A percentile compares a stretch with the other conserved stretches of the same genome.
Evolutionary conservation across 2,797 vertebrate genomes (phyloP).

Genomic region (Synanceia verrucosa): DNA sequence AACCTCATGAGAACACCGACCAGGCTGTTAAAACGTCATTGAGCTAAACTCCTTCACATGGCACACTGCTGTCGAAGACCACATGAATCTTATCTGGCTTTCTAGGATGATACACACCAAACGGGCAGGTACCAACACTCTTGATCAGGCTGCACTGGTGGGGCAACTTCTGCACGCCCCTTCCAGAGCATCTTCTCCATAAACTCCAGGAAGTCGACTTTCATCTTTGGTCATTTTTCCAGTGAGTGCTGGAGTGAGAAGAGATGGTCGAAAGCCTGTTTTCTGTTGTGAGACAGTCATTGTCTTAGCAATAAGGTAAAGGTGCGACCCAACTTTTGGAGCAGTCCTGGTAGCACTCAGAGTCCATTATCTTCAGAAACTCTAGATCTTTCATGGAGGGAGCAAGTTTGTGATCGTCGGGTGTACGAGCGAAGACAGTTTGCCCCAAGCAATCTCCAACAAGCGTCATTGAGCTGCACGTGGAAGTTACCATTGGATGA

Average conservation of each 20-base stretch:
- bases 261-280: not conserved
- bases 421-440: not conserved
- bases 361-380: not conserved
- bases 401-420: not conserved
- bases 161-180: not conserved
- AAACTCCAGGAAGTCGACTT: not conserved
- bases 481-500: not conserved
- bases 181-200: constrained; percentile 16
- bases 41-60: not conserved
- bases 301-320: not conserved
- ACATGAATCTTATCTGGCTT: too few relatives aligned
- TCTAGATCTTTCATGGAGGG: not conserved
- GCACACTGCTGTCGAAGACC: not conserved
- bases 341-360: not conserved
- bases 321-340: not conserved
- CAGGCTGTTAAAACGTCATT: not conserved
- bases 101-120: constrained; percentile 6
- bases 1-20: not conserved
- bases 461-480: not conserved
- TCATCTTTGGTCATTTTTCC: not conserved
- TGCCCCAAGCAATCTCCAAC: not conserved
- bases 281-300: not conserved
- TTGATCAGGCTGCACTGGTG: not conserved
- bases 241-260: not conserved
- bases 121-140: constrained; percentile 14